Percentiles rank a stretch among this genome's conserved stretches.
Conservation (phyloP, 2,797 vertebrate species). For the Chiroxiphia lanceolata region DNA sequence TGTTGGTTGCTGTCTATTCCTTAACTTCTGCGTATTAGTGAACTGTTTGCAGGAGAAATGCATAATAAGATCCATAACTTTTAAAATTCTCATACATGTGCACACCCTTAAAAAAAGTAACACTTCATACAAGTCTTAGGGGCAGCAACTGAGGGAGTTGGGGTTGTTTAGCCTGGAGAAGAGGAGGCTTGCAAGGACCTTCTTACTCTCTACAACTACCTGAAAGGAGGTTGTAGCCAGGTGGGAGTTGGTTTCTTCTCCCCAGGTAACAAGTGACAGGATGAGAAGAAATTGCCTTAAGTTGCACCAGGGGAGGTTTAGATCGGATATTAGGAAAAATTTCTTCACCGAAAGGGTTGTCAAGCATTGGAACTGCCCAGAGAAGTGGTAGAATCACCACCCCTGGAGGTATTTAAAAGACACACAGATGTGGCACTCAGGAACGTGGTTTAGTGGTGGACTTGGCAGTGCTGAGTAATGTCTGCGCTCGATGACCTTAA, state of each 20-base stretch:
- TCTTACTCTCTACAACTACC: neutral
- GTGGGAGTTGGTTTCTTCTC: rapidly evolving
- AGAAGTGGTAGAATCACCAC: neutral
- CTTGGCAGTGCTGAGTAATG: neutral
- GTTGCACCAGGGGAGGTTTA: neutral
- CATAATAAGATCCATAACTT: neutral
- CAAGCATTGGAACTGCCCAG: neutral
- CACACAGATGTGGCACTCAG: rapidly evolving
- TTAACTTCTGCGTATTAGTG: neutral
- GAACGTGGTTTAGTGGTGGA: neutral
- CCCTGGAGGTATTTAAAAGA: neutral
- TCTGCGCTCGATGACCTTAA: neutral
- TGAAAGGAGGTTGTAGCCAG: neutral
- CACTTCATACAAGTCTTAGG: rapidly evolving
- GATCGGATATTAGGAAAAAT: neutral
- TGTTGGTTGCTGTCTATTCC: neutral
- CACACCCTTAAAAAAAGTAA: neutral
- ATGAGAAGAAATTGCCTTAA: neutral
- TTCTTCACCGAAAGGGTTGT: neutral
- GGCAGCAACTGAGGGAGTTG: neutral
- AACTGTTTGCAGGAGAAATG: neutral
- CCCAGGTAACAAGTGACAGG: neutral
- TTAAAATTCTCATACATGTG: neutral
- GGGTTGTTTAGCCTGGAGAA: neutral
- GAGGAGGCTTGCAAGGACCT: neutral